phyloP scores from a whole-genome alignment of 2,888 invertebrate species.

The Nymphalis polychloros region DNA sequence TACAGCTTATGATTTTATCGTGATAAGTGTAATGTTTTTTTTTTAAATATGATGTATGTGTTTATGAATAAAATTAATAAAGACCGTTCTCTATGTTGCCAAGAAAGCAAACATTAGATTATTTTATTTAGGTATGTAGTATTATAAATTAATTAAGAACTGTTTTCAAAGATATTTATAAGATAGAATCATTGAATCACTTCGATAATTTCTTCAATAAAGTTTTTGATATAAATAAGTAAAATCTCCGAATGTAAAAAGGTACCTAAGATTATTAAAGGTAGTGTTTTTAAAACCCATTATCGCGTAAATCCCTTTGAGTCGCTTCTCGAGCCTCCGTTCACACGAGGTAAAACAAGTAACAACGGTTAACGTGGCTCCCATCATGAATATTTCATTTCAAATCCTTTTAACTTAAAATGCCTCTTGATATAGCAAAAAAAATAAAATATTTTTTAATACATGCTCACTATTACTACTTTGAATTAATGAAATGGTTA shows the following conservation, averaged over 20 bases:
- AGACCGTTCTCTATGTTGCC: no score
- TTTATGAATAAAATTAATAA: no score
- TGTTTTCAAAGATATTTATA: no score
- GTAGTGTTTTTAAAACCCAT: slow-evolving; percentile 11
- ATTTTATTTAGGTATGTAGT: no score
- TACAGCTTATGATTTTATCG: not conserved
- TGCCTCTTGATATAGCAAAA: not conserved
- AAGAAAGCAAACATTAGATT: no score
- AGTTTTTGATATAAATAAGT: no score
- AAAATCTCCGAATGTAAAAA: no score
- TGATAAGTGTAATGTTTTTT: not conserved
- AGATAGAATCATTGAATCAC: no score
- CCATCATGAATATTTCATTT: slow-evolving; percentile 23
- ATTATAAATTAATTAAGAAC: no score
- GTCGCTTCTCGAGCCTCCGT: slow-evolving; percentile 13
- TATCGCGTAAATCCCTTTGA: slow-evolving; percentile 18
- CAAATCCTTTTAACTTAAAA: slow-evolving; percentile 15
- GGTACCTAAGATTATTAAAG: not conserved
- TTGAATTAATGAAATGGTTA: not conserved
- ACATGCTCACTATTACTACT: not conserved
- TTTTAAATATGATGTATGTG: not conserved
- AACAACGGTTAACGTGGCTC: slow-evolving; percentile 17
- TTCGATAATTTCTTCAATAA: no score
- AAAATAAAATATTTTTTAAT: not conserved
- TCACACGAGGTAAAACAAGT: slow-evolving; percentile 12